phyloP scores from a whole-genome alignment of 2,113 vertebrate species.

The Ciconia boyciana region DNA sequence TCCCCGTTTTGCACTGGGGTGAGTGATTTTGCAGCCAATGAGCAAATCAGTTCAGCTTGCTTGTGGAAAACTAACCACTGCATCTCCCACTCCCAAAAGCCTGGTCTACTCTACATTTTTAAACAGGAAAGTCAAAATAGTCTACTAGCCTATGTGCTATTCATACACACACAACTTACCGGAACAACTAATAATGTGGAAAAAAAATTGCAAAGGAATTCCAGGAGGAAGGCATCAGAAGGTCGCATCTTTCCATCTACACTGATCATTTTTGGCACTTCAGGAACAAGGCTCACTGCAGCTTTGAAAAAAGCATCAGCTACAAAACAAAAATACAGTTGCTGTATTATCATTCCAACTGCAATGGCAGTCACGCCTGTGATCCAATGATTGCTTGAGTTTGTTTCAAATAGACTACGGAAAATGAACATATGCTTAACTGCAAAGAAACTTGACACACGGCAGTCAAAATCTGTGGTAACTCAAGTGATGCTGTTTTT shows the following conservation, averaged over 20 bases:
- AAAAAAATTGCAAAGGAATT: constrained; percentile 94
- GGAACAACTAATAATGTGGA: constrained; percentile 90
- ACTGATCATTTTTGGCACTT: constrained; percentile 90
- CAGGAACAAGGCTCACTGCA: constrained; percentile 87
- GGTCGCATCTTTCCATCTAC: constrained; percentile 91
- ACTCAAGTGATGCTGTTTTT: neutral
- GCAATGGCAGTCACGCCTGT: neutral
- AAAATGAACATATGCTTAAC: neutral
- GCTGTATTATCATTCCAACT: neutral
- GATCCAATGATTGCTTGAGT: neutral
- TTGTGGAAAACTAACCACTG: neutral
- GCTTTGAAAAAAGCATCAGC: constrained; percentile 96
- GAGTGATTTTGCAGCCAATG: neutral
- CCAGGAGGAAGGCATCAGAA: constrained; percentile 88
- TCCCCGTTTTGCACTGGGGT: neutral
- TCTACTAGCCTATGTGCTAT: neutral
- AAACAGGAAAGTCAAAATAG: neutral
- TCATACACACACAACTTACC: constrained; percentile 68
- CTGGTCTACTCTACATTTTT: neutral
- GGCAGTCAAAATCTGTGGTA: neutral
- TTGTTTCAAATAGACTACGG: neutral
- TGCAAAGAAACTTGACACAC: neutral
- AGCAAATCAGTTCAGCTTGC: neutral
- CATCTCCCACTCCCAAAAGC: neutral
- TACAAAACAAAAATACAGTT: constrained; percentile 55